These are phyloP conservation scores for Episyrphus balteatus DNA, from an alignment of 1,140 invertebrate genomes.

Conservation along the genomic window DNA sequence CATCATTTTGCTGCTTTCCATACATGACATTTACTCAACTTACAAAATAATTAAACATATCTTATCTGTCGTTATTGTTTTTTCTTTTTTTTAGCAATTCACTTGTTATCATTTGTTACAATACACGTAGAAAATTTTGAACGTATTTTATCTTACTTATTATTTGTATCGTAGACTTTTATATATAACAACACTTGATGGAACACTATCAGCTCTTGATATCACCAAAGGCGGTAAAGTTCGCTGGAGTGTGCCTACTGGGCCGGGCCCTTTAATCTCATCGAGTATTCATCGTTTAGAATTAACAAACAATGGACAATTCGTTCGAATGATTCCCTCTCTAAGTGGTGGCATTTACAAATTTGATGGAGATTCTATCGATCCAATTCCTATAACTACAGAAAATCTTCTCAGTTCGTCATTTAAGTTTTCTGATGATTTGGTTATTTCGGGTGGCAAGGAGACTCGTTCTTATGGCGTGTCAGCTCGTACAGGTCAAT, in stretches of 20 bases:
- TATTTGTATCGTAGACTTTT: conserved; percentile 45
- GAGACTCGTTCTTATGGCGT: conserved; percentile 61
- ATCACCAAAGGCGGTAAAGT: conserved; percentile 51
- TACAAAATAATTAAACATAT: neutral
- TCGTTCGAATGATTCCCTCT: conserved; percentile 80
- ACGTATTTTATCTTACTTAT: neutral
- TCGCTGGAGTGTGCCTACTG: conserved; percentile 64
- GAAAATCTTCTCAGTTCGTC: conserved; percentile 76
- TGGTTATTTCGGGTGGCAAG: conserved; percentile 71
- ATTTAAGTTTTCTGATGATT: conserved; percentile 71
- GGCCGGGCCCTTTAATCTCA: conserved; percentile 60
- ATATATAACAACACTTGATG: conserved; percentile 81
- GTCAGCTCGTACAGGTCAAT: conserved; percentile 57
- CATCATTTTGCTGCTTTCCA: too few species aligned
- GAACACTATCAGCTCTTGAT: conserved; percentile 67
- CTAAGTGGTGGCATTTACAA: conserved; percentile 81
- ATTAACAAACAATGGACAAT: conserved; percentile 74
- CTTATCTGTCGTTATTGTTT: neutral
- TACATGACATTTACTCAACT: too few species aligned
- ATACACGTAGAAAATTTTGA: neutral
- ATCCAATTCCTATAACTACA: conserved; percentile 73
- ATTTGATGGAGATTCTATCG: conserved; percentile 78
- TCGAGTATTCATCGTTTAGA: conserved; percentile 76
- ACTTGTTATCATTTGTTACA: neutral
- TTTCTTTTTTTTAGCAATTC: neutral